These are phyloP conservation scores for Drosophila nigromelanica DNA, from an alignment of 1,140 invertebrate genomes.

Conservation along the genomic window DNA sequence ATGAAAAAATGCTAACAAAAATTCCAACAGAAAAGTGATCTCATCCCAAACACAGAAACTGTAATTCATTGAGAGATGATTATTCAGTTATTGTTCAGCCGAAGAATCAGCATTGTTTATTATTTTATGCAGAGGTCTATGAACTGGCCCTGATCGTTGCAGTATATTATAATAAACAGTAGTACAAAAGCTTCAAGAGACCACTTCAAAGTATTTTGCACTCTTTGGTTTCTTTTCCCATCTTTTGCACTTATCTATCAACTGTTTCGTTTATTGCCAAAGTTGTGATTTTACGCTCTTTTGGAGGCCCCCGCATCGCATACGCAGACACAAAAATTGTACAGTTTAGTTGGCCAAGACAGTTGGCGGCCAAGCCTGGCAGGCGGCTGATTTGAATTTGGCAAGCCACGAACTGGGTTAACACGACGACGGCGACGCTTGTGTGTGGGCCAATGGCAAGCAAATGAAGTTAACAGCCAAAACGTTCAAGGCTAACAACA, in stretches of 20 bases:
- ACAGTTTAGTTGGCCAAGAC: not conserved
- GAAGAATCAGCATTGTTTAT: slow-evolving; percentile 21
- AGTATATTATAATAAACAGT: slow-evolving; percentile 9
- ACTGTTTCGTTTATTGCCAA: not conserved
- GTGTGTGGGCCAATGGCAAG: slow-evolving; percentile 41
- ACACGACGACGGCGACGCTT: slow-evolving; percentile 6
- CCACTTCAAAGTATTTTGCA: slow-evolving; percentile 38
- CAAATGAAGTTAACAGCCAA: slow-evolving; percentile 36
- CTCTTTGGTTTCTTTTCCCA: not conserved
- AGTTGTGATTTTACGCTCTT: not conserved
- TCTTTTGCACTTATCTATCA: slow-evolving; percentile 7
- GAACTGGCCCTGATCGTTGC: slow-evolving; percentile 24
- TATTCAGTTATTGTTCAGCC: slow-evolving; percentile 23
- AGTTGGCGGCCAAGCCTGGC: slow-evolving; percentile 1
- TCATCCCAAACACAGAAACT: not conserved
- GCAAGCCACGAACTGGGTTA: slow-evolving; percentile 18
- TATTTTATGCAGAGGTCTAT: slow-evolving; percentile 11
- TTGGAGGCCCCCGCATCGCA: not conserved
- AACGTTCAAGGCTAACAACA: slow-evolving; percentile 27
- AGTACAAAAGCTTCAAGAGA: slow-evolving; percentile 28
- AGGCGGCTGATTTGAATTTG: slow-evolving; percentile 18
- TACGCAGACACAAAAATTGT: not conserved
- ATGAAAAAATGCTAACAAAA: not conserved
- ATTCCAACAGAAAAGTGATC: not conserved
- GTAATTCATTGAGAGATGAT: slow-evolving; percentile 1